These are phyloP conservation scores for Colius striatus DNA, from an alignment of 2,113 vertebrate species.

Conservation along the genomic window DNA sequence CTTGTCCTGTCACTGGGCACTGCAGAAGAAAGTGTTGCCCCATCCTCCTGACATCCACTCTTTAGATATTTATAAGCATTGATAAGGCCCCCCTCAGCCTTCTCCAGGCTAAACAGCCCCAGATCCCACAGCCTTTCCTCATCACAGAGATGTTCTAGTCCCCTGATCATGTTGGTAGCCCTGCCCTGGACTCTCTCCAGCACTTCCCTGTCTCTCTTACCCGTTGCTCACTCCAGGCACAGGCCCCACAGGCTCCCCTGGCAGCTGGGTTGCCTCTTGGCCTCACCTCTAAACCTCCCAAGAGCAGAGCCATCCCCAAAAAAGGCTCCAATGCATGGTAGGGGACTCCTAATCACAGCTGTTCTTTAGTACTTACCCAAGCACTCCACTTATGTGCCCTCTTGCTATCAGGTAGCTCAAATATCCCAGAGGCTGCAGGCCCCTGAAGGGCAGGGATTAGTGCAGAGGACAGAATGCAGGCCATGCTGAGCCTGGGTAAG, in stretches of 20 bases:
- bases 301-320: background rate
- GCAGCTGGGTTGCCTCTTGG: background rate
- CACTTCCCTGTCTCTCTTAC: too few relatives aligned
- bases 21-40: too few relatives aligned
- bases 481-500: background rate
- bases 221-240: background rate
- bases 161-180: too few relatives aligned
- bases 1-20: too few relatives aligned
- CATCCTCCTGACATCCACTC: too few relatives aligned
- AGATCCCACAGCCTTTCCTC: too few relatives aligned
- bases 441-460: conserved; percentile 37
- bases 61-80: too few relatives aligned
- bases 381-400: conserved; percentile 2
- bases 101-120: too few relatives aligned
- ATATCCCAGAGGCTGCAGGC: conserved; percentile 26
- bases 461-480: background rate
- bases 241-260: background rate
- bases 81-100: too few relatives aligned
- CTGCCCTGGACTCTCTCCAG: too few relatives aligned
- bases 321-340: background rate
- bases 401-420: conserved; percentile 55
- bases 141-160: too few relatives aligned
- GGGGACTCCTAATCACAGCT: background rate
- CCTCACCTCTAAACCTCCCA: background rate
- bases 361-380: conserved; percentile 4